phyloP scores from a whole-genome alignment of 2,888 invertebrate genomes.

The Tenodera sinensis region DNA sequence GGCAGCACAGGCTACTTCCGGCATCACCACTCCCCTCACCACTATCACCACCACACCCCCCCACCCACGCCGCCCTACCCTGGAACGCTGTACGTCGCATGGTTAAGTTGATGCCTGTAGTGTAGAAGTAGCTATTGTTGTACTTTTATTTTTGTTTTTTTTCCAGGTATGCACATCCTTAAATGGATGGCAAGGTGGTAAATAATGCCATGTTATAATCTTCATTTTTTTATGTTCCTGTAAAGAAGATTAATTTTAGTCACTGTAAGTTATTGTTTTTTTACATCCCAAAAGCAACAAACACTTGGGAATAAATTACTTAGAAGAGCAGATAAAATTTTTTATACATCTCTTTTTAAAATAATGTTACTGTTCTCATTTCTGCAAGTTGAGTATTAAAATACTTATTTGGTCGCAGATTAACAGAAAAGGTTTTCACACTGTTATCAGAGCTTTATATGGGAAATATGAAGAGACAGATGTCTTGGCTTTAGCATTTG shows the following conservation, averaged over 20 bases:
- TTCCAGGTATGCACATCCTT: not conserved
- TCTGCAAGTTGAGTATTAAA: too few species aligned
- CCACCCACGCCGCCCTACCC: conserved; percentile 37
- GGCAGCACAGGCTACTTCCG: conserved; percentile 45
- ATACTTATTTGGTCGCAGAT: too few species aligned
- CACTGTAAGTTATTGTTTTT: not conserved
- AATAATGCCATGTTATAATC: not conserved
- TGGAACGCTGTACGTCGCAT: conserved; percentile 36
- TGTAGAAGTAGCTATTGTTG: not conserved
- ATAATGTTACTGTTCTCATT: too few species aligned
- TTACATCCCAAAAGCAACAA: not conserved
- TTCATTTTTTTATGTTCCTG: not conserved
- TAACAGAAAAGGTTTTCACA: too few species aligned
- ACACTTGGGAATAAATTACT: not conserved
- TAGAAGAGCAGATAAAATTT: not conserved
- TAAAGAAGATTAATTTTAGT: not conserved
- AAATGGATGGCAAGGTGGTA: not conserved
- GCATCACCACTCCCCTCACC: conserved; percentile 34
- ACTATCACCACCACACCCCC: conserved; percentile 34
- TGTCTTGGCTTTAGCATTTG: too few species aligned
- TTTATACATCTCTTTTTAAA: too few species aligned
- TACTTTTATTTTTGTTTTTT: not conserved
- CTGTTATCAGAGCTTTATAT: too few species aligned
- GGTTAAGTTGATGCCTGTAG: conserved; percentile 16
- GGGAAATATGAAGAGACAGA: too few species aligned